phyloP scores from a whole-genome alignment of 1,140 invertebrate species.

The Aphelenchoides fujianensis region DNA sequence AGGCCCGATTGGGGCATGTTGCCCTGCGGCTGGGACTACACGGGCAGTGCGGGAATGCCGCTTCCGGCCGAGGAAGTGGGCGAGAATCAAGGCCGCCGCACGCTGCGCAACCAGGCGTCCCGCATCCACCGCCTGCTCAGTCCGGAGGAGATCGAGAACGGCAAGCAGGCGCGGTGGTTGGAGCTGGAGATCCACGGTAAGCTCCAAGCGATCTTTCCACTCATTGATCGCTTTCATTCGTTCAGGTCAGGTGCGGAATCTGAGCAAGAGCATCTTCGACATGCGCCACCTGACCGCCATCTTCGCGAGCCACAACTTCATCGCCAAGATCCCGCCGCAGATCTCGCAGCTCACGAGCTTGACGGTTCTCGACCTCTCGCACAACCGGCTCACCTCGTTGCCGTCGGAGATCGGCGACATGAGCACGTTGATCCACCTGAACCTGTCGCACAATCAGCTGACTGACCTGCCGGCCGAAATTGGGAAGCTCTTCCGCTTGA shows the following conservation, averaged over 20 bases:
- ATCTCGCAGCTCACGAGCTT: slow-evolving; percentile 67
- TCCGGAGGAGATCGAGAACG: slow-evolving; percentile 38
- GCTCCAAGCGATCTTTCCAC: slow-evolving; percentile 25
- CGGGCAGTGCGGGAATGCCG: slow-evolving; percentile 34
- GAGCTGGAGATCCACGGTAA: slow-evolving; percentile 50
- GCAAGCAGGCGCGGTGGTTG: slow-evolving; percentile 44
- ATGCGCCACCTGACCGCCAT: slow-evolving; percentile 55
- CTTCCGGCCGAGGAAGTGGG: slow-evolving; percentile 34
- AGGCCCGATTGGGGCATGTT: slow-evolving; percentile 3
- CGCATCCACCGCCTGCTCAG: slow-evolving; percentile 41
- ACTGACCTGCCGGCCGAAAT: slow-evolving; percentile 89
- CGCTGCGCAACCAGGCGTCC: slow-evolving; percentile 5
- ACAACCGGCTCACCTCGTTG: slow-evolving; percentile 85
- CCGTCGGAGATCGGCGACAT: slow-evolving; percentile 70
- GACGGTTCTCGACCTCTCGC: slow-evolving; percentile 82
- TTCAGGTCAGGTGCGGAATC: slow-evolving; percentile 42
- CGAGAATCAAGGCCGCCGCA: slow-evolving; percentile 39
- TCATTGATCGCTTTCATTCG: slow-evolving; percentile 23
- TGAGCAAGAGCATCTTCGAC: slow-evolving; percentile 42
- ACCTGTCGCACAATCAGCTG: slow-evolving; percentile 87
- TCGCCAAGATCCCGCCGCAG: slow-evolving; percentile 47
- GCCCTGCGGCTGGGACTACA: background rate
- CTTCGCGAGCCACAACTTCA: slow-evolving; percentile 50
- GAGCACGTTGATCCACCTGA: slow-evolving; percentile 70
- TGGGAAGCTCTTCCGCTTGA: slow-evolving; percentile 92